Evolutionary conservation across 2,113 vertebrate genomes (phyloP), one percentile per base, ranked within the genome.

Genomic region (Arenaria interpres): DNA sequence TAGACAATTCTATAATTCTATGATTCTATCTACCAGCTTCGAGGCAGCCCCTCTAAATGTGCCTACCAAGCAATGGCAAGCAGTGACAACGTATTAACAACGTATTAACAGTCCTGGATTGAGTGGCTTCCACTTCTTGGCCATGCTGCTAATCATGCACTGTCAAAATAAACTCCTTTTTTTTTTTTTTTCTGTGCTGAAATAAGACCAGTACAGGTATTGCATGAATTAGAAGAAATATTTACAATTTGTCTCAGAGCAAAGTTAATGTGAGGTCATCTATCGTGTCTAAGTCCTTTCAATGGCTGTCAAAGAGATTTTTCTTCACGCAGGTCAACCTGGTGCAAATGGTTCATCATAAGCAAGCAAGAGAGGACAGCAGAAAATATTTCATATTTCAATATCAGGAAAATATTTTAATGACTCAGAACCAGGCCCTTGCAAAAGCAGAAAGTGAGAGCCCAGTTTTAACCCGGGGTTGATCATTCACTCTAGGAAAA

Each of bases 51-150:
- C 21, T 59, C 32, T 18, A 71, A 54, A 74, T 24, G 3, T 88
- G 35, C 23, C 21, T 46, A 15, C 21, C 13, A 41, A 41, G 13
- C 12, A 30, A 25, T 3, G 18, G 23, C 41, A 32, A 39, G 10
- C 18, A 85, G 48, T 48, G 48, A 25, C 9, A 76, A 14, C 5
- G 3, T 14, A 24, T 9, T 41, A n/a, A 33, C 24, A n/a, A n/a
- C n/a, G n/a, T n/a, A n/a, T n/a, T n/a, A n/a, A n/a, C n/a, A 43
- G 9, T 5, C 28, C 7, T 0, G 0, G 12, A 68, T 0, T 62
- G 32, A 85, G 28, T 25, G n/a, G 43, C 5, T 39, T 75, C 33
- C 14, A 14, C 35, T 51, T 76, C 1, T 4, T 37, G 19, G 45
- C 8, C 48, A 39, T 22, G 16, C n/a, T 41, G 24, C 32, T 82